Conservation (phyloP, 1,140 invertebrate species). For the Hylyphantes graminicola region DNA sequence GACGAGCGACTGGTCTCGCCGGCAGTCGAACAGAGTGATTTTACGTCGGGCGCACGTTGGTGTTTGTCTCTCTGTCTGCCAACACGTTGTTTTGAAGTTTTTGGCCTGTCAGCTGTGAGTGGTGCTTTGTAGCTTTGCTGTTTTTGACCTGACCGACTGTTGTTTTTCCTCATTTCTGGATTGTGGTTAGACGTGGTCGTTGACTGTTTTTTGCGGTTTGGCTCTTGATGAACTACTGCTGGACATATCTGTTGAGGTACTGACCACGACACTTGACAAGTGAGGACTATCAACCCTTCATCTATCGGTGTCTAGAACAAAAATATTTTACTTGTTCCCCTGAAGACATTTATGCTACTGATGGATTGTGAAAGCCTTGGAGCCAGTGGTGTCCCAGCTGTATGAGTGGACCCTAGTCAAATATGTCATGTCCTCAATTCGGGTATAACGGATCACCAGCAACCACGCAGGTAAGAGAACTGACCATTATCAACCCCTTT, state of each 20-base stretch:
- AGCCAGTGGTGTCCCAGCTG: slow-evolving; percentile 17
- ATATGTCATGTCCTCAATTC: slow-evolving; percentile 85
- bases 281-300: too few relatives aligned
- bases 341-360: not conserved
- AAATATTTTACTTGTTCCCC: not conserved
- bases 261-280: too few relatives aligned
- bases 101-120: too few relatives aligned
- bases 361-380: slow-evolving; percentile 30
- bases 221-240: too few relatives aligned
- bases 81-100: slow-evolving; percentile 27
- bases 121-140: too few relatives aligned
- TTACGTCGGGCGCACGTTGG: slow-evolving; percentile 19
- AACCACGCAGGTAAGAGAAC: slow-evolving; percentile 77
- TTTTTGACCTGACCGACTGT: too few relatives aligned
- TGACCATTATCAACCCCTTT: not conserved
- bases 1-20: slow-evolving; percentile 22
- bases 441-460: slow-evolving; percentile 80
- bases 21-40: slow-evolving; percentile 43
- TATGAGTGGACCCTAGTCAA: slow-evolving; percentile 51
- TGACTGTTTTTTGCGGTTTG: too few relatives aligned
- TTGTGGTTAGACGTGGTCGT: too few relatives aligned
- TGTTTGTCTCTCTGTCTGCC: not conserved
- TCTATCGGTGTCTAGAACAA: not conserved
- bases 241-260: too few relatives aligned
- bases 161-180: too few relatives aligned